Conservation (phyloP, 92 coral and sea anemone species). For the Micromussa lordhowensis region DNA sequence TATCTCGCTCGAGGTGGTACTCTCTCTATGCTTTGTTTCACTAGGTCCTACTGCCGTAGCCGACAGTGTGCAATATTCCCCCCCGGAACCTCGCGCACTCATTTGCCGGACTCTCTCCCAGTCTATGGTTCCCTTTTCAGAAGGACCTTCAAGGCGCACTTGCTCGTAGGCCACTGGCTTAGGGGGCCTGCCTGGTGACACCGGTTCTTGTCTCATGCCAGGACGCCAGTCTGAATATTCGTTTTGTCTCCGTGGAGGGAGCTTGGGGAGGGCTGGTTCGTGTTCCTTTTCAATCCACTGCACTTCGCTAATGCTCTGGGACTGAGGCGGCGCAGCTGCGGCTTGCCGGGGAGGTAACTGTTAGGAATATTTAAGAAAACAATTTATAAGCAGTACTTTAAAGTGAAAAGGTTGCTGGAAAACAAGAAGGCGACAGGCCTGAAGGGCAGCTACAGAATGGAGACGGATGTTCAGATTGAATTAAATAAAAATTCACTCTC, state of each 20-base stretch:
- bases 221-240: slow-evolving; percentile 56
- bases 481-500: background rate
- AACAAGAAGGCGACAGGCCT: background rate
- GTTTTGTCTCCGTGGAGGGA: slow-evolving; percentile 60
- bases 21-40: slow-evolving; percentile 6
- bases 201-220: slow-evolving; percentile 12
- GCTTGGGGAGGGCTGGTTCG: slow-evolving; percentile 31
- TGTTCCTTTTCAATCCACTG: slow-evolving; percentile 62
- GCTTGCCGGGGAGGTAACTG: slow-evolving; percentile 20
- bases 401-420: background rate
- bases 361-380: background rate
- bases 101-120: slow-evolving; percentile 58
- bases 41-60: slow-evolving; percentile 57
- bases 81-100: slow-evolving; percentile 39
- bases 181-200: slow-evolving; percentile 29
- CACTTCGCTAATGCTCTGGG: slow-evolving; percentile 16
- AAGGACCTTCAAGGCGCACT: slow-evolving; percentile 83
- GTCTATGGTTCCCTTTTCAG: slow-evolving; percentile 56
- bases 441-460: background rate
- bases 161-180: slow-evolving; percentile 72
- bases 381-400: background rate
- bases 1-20: slow-evolving; percentile 56
- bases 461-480: background rate
- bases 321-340: slow-evolving; percentile 20
- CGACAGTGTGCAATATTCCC: slow-evolving; percentile 83